A percentile compares a stretch with the other conserved stretches of the same genome.
These are phyloP conservation scores for Rallus crepitans DNA, from an alignment of 2,797 vertebrate species.

Conservation along the genomic window DNA sequence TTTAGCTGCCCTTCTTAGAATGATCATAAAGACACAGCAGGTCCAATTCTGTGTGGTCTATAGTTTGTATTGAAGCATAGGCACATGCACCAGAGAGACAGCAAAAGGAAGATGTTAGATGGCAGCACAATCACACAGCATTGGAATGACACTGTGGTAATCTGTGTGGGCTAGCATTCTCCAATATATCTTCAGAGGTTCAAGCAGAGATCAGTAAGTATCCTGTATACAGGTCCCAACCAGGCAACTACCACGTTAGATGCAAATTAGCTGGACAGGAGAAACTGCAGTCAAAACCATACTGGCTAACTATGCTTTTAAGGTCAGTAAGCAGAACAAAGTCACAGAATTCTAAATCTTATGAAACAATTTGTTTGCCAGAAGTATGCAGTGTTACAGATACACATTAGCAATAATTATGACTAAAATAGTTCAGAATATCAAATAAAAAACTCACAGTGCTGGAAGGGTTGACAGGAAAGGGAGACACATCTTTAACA, in stretches of 20 bases:
- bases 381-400: neutral
- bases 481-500: constrained; percentile 86
- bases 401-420: neutral
- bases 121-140: neutral
- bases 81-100: neutral
- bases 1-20: neutral
- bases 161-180: neutral
- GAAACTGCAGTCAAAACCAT: neutral
- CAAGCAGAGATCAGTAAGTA: neutral
- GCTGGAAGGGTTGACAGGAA: constrained; percentile 83
- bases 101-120: neutral
- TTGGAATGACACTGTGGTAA: neutral
- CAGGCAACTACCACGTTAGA: neutral
- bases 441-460: constrained; percentile 77
- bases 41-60: neutral
- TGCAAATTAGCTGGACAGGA: neutral
- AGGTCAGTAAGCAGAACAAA: neutral
- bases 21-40: neutral
- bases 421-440: neutral
- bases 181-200: neutral
- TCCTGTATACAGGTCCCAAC: neutral
- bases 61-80: neutral
- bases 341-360: neutral
- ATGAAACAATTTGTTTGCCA: neutral
- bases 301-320: neutral